phyloP scores from a whole-genome alignment of 2,888 invertebrate genomes.

The Lasioglossum marginatum region DNA sequence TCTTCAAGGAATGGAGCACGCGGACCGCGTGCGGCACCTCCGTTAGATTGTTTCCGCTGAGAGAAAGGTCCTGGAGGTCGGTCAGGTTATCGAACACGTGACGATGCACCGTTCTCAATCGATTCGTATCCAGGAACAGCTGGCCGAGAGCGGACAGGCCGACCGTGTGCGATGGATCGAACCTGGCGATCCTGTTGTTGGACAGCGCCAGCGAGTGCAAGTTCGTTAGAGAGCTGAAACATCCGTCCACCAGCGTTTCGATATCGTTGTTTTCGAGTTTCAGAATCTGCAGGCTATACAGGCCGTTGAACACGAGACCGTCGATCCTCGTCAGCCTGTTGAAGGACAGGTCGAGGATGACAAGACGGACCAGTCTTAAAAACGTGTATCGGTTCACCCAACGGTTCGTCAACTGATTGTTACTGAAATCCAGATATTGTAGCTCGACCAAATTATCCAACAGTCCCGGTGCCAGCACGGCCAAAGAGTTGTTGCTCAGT shows the following conservation, averaged over 20 bases:
- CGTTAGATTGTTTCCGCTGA: constrained; percentile 90
- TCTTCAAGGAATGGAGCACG: constrained; percentile 89
- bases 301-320: constrained; percentile 89
- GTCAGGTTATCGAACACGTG: constrained; percentile 92
- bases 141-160: constrained; percentile 91
- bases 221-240: constrained; percentile 91
- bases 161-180: constrained; percentile 90
- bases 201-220: constrained; percentile 91
- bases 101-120: constrained; percentile 89
- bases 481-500: constrained; percentile 91
- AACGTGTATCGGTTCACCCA: constrained; percentile 93
- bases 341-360: constrained; percentile 90
- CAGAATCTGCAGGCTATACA: constrained; percentile 91
- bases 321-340: constrained; percentile 91
- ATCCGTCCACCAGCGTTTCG: constrained; percentile 89
- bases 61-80: constrained; percentile 90
- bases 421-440: constrained; percentile 90
- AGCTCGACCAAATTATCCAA: constrained; percentile 91
- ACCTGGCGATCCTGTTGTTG: constrained; percentile 89
- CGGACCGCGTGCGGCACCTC: constrained; percentile 90
- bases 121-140: constrained; percentile 91
- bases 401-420: constrained; percentile 91
- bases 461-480: constrained; percentile 90
- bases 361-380: constrained; percentile 89
- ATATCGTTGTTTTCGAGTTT: constrained; percentile 91